Evolutionary conservation across 2,113 vertebrate species (phyloP).

Genomic region (Corvus cornix): DNA sequence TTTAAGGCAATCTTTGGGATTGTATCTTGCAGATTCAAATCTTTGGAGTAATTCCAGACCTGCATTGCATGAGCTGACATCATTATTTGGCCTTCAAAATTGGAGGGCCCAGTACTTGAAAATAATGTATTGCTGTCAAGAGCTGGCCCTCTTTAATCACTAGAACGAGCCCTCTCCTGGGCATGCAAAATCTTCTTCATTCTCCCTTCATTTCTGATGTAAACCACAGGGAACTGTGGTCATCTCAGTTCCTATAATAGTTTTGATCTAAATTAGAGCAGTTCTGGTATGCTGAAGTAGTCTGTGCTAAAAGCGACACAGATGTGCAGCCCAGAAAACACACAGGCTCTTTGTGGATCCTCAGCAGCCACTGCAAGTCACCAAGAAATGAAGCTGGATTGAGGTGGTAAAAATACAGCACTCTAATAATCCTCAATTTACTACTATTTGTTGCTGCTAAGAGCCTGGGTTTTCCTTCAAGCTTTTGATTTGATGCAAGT

Average conservation of each 20-base stretch:
- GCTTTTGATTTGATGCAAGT: slow-evolving; percentile 47
- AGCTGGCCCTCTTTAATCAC: neutral
- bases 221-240: neutral
- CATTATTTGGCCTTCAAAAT: neutral
- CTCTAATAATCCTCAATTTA: neutral
- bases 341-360: neutral
- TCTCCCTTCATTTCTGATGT: neutral
- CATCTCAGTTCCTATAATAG: neutral
- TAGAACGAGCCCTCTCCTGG: neutral
- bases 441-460: slow-evolving; percentile 37
- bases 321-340: neutral
- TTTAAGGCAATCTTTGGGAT: neutral
- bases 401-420: neutral
- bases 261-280: neutral
- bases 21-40: neutral
- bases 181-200: neutral
- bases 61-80: neutral
- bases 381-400: neutral
- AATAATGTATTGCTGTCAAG: neutral
- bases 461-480: slow-evolving; percentile 23
- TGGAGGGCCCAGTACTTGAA: neutral
- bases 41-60: slow-evolving; percentile 1
- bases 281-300: neutral
- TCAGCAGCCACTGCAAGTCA: neutral
- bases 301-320: neutral